Evolutionary conservation across 2,888 invertebrate genomes (phyloP), one percentile per base, ranked within the genome.

Genomic region (Julus scandinavius): DNA sequence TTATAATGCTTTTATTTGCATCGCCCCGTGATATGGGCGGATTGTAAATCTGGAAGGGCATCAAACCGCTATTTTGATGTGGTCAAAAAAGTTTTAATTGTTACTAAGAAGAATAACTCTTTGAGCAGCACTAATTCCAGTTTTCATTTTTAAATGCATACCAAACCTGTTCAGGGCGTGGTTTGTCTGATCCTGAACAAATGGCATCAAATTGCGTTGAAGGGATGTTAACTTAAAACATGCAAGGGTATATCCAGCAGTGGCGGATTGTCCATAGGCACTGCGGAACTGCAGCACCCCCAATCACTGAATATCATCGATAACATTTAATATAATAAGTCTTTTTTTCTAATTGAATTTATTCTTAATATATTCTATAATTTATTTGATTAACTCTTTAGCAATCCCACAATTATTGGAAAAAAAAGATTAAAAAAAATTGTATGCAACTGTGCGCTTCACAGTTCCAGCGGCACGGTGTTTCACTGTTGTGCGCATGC

Each of bases 21-120:
- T 72, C 29, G 72, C n/a, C 72, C n/a, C 2, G 29, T 4, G 20
- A 72, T 72, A 72, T 29, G 72, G 72, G 72, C 11, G 72, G 72
- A 72, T 29, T 72, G 72, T 72, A 72, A 72, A 72, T 72, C 72
- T 20, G 72, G 72, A 72, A 72, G 72, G 72, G 72, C 72, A 72
- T 72, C 72, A 72, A 72, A 72, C 29, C 72, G 29, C 29, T 72
- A 63, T 3, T 4, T 72, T 29, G 17, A 20, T 72, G 20, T 29
- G 29, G 72, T 29, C 29, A 72, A 72, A 72, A 72, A 17, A n/a
- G 29, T 3, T 72, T 58, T 72, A 72, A 72, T 72, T 72, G 72
- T 72, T 72, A 2, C 72, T 72, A 72, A 29, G 72, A 29, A 72
- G 72, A 72, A 72, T 72, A 7, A 29, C 72, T 5, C n/a, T 63